These are phyloP conservation scores for Drosophila kepulauana DNA, from an alignment of 1,140 invertebrate genomes.

Conservation along the genomic window DNA sequence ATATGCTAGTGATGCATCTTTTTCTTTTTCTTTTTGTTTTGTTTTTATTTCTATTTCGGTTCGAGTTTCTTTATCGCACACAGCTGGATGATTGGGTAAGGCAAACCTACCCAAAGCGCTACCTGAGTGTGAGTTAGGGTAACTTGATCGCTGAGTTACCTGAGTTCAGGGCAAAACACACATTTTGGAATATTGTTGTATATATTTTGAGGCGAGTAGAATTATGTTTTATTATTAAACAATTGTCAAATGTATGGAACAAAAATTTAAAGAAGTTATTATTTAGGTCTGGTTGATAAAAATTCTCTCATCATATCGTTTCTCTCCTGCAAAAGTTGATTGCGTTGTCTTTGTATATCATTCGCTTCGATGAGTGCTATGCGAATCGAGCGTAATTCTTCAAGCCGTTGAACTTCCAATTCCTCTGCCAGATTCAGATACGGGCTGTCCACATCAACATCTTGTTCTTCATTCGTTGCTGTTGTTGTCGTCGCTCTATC, in stretches of 20 bases:
- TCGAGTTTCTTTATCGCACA: neutral
- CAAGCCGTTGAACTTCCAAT: conserved; percentile 14
- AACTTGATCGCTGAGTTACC: neutral
- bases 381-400: conserved; percentile 23
- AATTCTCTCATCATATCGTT: conserved; percentile 22
- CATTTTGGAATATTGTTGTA: neutral
- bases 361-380: conserved; percentile 15
- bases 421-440: neutral
- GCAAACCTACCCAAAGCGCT: neutral
- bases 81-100: neutral
- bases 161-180: neutral
- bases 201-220: neutral
- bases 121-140: neutral
- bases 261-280: neutral
- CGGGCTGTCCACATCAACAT: conserved; percentile 2
- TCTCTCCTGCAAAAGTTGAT: conserved; percentile 18
- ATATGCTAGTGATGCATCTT: conserved; percentile 33
- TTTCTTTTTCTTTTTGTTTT: conserved; percentile 13
- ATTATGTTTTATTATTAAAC: conserved; percentile 8
- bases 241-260: neutral
- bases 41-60: conserved; percentile 15
- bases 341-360: conserved; percentile 23
- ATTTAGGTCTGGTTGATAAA: neutral
- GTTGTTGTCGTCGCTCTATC: neutral
- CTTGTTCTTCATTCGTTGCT: neutral